A percentile compares a stretch with the other conserved stretches of the same genome.
Evolutionary conservation across 2,113 vertebrate species (phyloP).

Genomic region (Falco punctatus): DNA sequence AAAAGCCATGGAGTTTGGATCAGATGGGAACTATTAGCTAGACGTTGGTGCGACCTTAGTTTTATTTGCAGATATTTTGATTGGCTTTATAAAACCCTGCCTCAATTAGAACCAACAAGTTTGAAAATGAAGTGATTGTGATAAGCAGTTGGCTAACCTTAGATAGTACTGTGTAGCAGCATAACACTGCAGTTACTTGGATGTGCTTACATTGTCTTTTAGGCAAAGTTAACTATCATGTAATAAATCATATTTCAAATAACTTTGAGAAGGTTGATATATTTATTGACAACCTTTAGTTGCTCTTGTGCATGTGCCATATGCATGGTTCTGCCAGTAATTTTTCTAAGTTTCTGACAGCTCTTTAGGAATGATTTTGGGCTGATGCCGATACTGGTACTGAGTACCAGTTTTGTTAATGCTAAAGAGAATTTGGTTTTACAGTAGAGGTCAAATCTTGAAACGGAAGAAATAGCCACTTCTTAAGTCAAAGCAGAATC

Average conservation of each 20-base stretch:
- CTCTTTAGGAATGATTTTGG: neutral
- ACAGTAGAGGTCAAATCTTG: too few species aligned
- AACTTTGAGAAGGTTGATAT: neutral
- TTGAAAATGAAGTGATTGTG: neutral
- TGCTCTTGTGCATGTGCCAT: neutral
- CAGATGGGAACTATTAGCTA: neutral
- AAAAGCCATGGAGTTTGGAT: neutral
- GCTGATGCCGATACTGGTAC: neutral
- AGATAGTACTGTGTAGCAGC: neutral
- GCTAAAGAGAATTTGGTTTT: too few species aligned
- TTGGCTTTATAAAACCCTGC: neutral
- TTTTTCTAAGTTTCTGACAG: slow-evolving; percentile 2
- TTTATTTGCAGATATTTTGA: neutral
- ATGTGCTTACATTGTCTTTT: neutral
- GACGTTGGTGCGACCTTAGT: neutral
- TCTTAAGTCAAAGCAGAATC: too few species aligned
- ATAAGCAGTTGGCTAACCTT: neutral
- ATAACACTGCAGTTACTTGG: neutral
- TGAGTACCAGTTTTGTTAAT: too few species aligned
- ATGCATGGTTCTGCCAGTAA: neutral
- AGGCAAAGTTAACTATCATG: neutral
- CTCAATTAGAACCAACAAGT: neutral
- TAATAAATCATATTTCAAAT: neutral
- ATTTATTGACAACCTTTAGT: slow-evolving; percentile 8
- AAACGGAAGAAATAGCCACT: too few species aligned